phyloP scores from a whole-genome alignment of 92 coral and sea anemone genomes.

The Phenganax subtilis region DNA sequence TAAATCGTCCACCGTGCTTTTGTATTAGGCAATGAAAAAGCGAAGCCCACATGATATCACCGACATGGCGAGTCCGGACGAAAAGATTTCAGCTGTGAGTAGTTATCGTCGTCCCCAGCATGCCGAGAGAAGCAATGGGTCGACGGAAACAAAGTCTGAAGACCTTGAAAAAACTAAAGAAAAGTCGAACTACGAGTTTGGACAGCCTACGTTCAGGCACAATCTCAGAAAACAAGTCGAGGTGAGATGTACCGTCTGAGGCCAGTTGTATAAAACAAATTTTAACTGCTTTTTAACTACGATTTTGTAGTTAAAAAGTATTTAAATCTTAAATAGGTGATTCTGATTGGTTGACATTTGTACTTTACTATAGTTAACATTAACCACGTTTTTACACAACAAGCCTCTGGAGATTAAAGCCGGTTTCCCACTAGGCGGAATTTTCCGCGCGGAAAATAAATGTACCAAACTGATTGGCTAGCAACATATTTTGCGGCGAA shows the following conservation, averaged over 20 bases:
- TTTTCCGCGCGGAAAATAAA: too few relatives aligned
- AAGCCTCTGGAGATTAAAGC: too few relatives aligned
- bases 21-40: constrained; percentile 72
- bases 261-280: neutral
- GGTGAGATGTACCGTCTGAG: neutral
- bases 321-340: too few relatives aligned
- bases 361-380: too few relatives aligned
- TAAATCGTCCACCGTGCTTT: neutral
- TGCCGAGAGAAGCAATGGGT: neutral
- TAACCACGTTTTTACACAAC: too few relatives aligned
- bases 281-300: neutral
- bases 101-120: constrained; percentile 26
- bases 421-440: too few relatives aligned
- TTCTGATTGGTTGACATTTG: too few relatives aligned
- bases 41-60: constrained; percentile 54
- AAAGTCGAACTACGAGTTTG: constrained; percentile 34
- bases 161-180: constrained; percentile 20
- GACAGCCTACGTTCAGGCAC: constrained; percentile 22
- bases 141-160: constrained; percentile 5
- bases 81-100: constrained; percentile 29
- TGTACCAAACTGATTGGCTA: too few relatives aligned
- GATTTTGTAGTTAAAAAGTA: too few relatives aligned
- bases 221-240: constrained; percentile 28
- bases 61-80: constrained; percentile 51
- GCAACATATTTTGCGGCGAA: too few relatives aligned